Base-by-base conservation (phyloP, 2,113 vertebrate species). In the Antennarius striatus region DNA sequence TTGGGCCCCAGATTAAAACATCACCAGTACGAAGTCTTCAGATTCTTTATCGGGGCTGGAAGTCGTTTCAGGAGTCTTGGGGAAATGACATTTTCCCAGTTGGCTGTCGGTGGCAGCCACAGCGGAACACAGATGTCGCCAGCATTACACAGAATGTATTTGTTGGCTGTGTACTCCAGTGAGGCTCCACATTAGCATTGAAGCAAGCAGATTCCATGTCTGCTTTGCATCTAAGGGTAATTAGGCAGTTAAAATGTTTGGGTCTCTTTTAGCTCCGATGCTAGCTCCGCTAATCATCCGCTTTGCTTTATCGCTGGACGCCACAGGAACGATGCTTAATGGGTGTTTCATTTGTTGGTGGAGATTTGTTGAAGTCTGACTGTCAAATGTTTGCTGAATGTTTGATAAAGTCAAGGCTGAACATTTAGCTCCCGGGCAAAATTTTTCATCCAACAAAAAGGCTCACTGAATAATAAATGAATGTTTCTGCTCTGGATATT, bases 1-100 rank as follows among this genome's bases (percentile, higher is more conserved):
- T 62, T 13, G 50, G n/a, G 32, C 56, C 67, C 58, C 22, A 42
- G 70, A 79, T 82, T 77, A 71, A 88, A 87, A 90, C 71, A 79
- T 68, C 74, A 68, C 68, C 46, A 54, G 63, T 62, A 47, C 63
- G 63, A 81, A 79, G 62, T 65, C 65, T 14, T 70, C 57, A 30
- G 52, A 83, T 80, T 17, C 30, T 72, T 78, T 65, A 78, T 80
- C 69, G 4, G 78, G 80, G 80, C 75, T 63, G 58, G 68, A 80
- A 71, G 68, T 72, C 39, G 64, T 80, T 75, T 51, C 62, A 45
- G 12, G 47, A 70, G 65, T 77, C 50, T 59, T 54, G 32, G 50
- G 73, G 64, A 63, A 70, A 71, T 75, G 63, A 75, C 61, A 62
- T 72, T 76, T 68, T 65, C 57, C 40, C 51, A 22, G 71, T 50